phyloP scores from a whole-genome alignment of 2,113 vertebrate genomes.

The Serinus canaria region DNA sequence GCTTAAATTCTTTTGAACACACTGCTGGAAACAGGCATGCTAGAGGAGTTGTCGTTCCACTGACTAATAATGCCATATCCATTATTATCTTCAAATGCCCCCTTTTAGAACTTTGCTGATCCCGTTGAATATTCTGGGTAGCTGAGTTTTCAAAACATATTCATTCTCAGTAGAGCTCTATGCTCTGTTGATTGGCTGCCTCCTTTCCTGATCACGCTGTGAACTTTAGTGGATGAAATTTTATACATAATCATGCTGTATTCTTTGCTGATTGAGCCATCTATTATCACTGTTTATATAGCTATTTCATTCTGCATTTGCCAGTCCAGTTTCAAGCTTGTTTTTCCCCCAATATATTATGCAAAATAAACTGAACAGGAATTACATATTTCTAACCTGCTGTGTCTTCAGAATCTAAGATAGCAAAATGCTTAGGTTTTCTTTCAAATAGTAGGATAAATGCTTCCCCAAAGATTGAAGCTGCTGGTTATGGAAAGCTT shows the following conservation, averaged over 20 bases:
- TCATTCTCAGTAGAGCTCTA: slow-evolving; percentile 40
- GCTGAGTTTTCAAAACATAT: slow-evolving; percentile 63
- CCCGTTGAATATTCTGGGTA: slow-evolving; percentile 20
- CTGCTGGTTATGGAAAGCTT: slow-evolving; percentile 56
- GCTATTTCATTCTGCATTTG: slow-evolving; percentile 29
- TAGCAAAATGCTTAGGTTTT: slow-evolving; percentile 65
- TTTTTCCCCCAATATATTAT: slow-evolving; percentile 67
- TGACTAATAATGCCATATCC: neutral
- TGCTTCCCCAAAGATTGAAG: slow-evolving; percentile 49
- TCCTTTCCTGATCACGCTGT: slow-evolving; percentile 56
- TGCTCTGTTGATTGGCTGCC: slow-evolving; percentile 29
- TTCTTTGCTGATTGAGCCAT: slow-evolving; percentile 69
- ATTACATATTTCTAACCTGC: slow-evolving; percentile 72
- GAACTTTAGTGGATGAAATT: slow-evolving; percentile 70
- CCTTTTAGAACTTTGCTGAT: slow-evolving; percentile 52
- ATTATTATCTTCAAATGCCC: neutral
- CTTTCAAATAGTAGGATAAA: slow-evolving; percentile 66
- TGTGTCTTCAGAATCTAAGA: slow-evolving; percentile 67
- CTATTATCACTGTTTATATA: slow-evolving; percentile 53
- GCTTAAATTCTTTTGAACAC: neutral
- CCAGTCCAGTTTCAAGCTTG: slow-evolving; percentile 59
- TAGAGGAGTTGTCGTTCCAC: neutral
- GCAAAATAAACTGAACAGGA: slow-evolving; percentile 68
- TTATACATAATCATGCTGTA: slow-evolving; percentile 67
- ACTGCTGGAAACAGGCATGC: neutral